Base-by-base conservation (phyloP, 2,797 vertebrate species). In the Phoxinus dragarum region DNA sequence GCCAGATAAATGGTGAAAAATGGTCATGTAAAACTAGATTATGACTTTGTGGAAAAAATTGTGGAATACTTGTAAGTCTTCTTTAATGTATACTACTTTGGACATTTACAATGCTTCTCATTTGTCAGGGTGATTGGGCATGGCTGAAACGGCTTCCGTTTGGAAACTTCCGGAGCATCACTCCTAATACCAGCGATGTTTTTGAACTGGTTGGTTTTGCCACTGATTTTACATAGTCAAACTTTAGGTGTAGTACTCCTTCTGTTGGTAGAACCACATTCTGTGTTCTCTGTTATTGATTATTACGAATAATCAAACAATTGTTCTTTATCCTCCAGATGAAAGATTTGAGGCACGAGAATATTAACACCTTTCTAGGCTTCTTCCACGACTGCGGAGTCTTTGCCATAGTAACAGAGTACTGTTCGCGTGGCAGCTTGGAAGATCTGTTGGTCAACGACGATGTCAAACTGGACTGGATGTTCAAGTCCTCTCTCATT, bases 401-500 rank as follows among this genome's bases (percentile, higher is more conserved):
- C 21, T 97, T 97, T 47, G 97, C 97, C 85, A 95, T 97, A 17
- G 95, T 98, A 88, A 98, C 95, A 0, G 97, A 98, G 90, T 97
- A 96, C 92, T 97, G 97, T 91, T 97, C 96, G 84, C 91, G 96
- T 80, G 96, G 97, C 44, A 99, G 97, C 90, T 89, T 98, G 89
- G 96, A 98, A 90, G 97, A 98, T 92, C 93, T 98, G 85, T 91
- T 99, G 85, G 93, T 92, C 27, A 97, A 96, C 0, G 94, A 96
- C 0, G 96, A 98, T 1, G 95, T 98, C 88, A 98, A 98, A 87
- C 94, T 98, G 7, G 97, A 98, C 90, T 98, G 97, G 97, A 97
- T 98, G 97, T 98, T 98, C 92, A 98, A 98, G 89, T 98, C 97
- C 0, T 98, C 97, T 23, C 95, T 99, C 21, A 79, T 99, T 74